phyloP scores from a whole-genome alignment of 2,888 invertebrate species.

The Caenorhabditis afra region DNA sequence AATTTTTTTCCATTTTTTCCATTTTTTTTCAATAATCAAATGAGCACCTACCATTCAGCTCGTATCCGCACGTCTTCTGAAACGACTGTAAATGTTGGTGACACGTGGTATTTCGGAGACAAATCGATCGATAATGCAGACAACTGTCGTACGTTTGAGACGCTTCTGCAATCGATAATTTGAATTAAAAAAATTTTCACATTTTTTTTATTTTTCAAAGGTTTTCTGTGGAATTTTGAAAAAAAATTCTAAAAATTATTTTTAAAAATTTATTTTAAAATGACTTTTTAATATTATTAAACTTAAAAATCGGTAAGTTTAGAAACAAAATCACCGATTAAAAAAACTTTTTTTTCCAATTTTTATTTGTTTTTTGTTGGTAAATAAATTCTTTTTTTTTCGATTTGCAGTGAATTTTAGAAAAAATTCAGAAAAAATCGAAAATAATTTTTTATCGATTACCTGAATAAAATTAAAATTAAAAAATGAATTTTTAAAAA shows the following conservation, averaged over 20 bases:
- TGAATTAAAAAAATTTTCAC: background rate
- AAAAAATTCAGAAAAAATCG: background rate
- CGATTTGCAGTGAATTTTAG: background rate
- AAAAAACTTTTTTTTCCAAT: too few species aligned
- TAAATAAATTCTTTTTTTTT: slow-evolving; percentile 2
- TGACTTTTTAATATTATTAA: slow-evolving; percentile 1
- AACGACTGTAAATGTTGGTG: slow-evolving; percentile 47
- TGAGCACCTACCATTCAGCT: slow-evolving; percentile 64
- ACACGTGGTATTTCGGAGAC: slow-evolving; percentile 61
- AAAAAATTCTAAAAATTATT: background rate
- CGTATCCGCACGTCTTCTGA: slow-evolving; percentile 62
- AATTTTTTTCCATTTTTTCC: too few species aligned
- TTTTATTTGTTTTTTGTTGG: too few species aligned
- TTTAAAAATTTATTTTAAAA: background rate
- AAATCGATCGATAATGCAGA: slow-evolving; percentile 64
- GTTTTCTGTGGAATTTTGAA: slow-evolving; percentile 1
- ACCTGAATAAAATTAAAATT: too few species aligned
- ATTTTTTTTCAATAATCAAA: too few species aligned
- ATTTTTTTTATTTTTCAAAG: background rate
- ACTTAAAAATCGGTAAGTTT: too few species aligned
- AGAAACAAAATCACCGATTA: background rate
- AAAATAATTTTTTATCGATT: background rate
- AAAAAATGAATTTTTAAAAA: background rate
- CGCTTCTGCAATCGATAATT: slow-evolving; percentile 21
- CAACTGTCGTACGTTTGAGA: slow-evolving; percentile 60